A percentile compares a stretch with the other conserved stretches of the same genome.
These are phyloP conservation scores for Trachythela sp. DNA, from an alignment of 64 coral and sea anemone species.

Conservation along the genomic window DNA sequence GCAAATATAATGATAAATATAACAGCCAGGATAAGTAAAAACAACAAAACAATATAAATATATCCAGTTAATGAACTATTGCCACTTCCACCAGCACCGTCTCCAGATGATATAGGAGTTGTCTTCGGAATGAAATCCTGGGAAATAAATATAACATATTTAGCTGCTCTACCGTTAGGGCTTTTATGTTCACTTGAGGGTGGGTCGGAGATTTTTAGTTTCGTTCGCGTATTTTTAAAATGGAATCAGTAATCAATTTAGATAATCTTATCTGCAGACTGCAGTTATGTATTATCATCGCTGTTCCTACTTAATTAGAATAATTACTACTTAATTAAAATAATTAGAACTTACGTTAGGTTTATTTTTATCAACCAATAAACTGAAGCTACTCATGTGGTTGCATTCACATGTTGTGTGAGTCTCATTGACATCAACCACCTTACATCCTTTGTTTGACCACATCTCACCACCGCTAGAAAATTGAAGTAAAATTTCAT, in stretches of 20 bases:
- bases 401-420: slow-evolving; percentile 65
- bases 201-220: too few relatives aligned
- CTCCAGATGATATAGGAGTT: background rate
- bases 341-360: slow-evolving; percentile 43
- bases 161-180: background rate
- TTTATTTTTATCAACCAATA: slow-evolving; percentile 52
- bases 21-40: background rate
- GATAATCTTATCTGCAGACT: too few relatives aligned
- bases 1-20: background rate
- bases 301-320: background rate
- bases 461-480: slow-evolving; percentile 33
- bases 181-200: background rate
- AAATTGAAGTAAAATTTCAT: background rate
- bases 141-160: background rate
- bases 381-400: slow-evolving; percentile 66
- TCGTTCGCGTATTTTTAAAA: too few relatives aligned
- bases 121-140: background rate
- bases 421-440: slow-evolving; percentile 42
- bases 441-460: slow-evolving; percentile 52
- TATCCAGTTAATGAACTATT: background rate
- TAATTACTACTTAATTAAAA: background rate
- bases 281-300: background rate
- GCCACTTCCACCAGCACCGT: background rate
- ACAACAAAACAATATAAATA: background rate
- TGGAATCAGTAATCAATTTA: too few relatives aligned